Conservation (phyloP, 2,888 invertebrate genomes). For the Peribatodes rhomboidaria region DNA sequence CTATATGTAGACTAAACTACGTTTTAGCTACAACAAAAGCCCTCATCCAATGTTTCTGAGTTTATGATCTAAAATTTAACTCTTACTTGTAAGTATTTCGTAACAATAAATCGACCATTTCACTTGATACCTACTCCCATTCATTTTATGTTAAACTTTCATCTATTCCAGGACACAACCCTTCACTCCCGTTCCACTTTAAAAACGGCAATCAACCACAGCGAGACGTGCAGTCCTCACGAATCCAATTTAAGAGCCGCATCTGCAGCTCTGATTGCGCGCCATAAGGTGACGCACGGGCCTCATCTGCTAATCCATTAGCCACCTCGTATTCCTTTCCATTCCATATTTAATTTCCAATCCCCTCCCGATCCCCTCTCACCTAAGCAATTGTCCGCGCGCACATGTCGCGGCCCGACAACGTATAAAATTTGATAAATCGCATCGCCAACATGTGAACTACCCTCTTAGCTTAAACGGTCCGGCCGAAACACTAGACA, state of each 20-base stretch:
- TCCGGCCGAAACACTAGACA: conserved; percentile 48
- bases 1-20: too few species aligned
- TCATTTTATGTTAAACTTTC: not conserved
- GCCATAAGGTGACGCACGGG: conserved; percentile 73
- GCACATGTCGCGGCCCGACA: conserved; percentile 81
- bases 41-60: too few species aligned
- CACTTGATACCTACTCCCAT: not conserved
- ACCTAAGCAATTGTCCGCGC: conserved; percentile 78
- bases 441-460: conserved; percentile 84
- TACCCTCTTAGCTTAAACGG: conserved; percentile 85
- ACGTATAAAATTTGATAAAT: conserved; percentile 86
- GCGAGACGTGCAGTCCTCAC: conserved; percentile 47
- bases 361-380: conserved; percentile 51
- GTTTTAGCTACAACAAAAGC: too few species aligned
- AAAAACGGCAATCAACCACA: conserved; percentile 43
- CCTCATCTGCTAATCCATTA: conserved; percentile 83
- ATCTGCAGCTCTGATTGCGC: conserved; percentile 75
- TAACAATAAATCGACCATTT: not conserved
- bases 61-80: too few species aligned
- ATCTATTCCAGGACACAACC: conserved; percentile 27
- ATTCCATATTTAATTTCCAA: conserved; percentile 80
- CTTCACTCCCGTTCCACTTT: conserved; percentile 36
- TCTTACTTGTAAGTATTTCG: too few species aligned
- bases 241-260: conserved; percentile 69
- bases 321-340: conserved; percentile 74